Evolutionary conservation across 2,888 invertebrate species (phyloP), one percentile per base, ranked within the genome.

Genomic region (Phasia obesa): DNA sequence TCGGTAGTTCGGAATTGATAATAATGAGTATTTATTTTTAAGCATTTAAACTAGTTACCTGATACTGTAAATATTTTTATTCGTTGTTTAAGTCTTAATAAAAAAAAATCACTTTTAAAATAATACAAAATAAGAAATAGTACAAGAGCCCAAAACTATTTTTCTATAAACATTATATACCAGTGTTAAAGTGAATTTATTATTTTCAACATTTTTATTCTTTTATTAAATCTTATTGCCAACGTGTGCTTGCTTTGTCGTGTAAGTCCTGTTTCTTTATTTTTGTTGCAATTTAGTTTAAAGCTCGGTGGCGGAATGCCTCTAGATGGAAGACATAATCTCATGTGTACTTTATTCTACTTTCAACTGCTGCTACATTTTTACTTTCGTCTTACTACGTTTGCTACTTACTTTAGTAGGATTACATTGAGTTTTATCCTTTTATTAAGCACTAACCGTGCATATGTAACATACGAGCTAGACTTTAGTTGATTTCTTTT

Each of bases 241-340:
- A 42, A 42, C 38, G 38, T 42, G 38, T 42, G 38, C 38, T n/a
- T 42, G 38, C 38, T n/a, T 42, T 42, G n/a, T n/a, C 38, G 42
- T 60, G 53, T 55, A 62, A 80, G 74, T 74, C 76, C 51, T 23
- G 23, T 70, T 70, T 71, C 27, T 59, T 81, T 77, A 57, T 60
- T 78, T 65, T 17, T 21, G 60, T 60, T 81, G 67, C 71, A 80
- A 67, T 83, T 79, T 80, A 71, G 71, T 80, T 83, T 76, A 76
- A 83, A 67, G 67, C 38, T 70, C 64, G 27, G 31, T 60, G 55
- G 38, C 11, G 13, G 38, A 38, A 38, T 38, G 38, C 38, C 38
- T 38, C 4, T 15, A 11, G 2, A 11, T 15, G 13, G 2, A 38
- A 11, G 0, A 38, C 7, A 38, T 38, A 38, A 11, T 15, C 13